Evolutionary conservation across 2,797 vertebrate species (phyloP), one percentile per base, ranked within the genome.

Genomic region (Streptopelia turtur): DNA sequence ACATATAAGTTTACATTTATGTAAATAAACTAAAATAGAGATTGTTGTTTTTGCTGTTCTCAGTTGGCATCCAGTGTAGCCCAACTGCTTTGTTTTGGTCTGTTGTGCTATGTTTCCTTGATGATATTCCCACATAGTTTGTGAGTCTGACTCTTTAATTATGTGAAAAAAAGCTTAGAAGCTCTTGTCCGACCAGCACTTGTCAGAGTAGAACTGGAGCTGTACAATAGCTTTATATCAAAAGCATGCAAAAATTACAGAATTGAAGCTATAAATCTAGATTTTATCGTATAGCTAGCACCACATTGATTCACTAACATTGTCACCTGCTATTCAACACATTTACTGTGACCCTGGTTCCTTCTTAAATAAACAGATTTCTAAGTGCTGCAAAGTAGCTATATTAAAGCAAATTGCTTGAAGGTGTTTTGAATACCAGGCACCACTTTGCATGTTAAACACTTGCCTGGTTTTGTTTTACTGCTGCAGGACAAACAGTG

Each of bases 361-460:
- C 63, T 76, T 81, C 74, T 83, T 52, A 28, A 13, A n/a, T 31
- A 63, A 81, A 52, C 50, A 16, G 24, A 59, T 81, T 39, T 27
- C 13, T 9, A 45, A 88, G 47, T 11, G 59, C 81, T 92, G 50
- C 66, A 28, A 14, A 83, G 83, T 47, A 72, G 74, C 69, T 70
- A 5, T 64, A 4, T 72, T 82, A 43, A 47, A 64, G n/a, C 56
- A 78, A 33, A 9, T 78, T 55, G 61, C 74, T 92, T 52, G 86
- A 53, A 95, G 90, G 83, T 74, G 37, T 70, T 90, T 22, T 25
- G 66, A 68, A 81, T 92, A 63, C 92, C 50, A 82, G 81, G 81
- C 78, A 64, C 35, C 74, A 78, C 78, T 88, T 83, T 95, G 95
- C 94, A 94, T 95, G 28, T 66, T 95, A 95, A 95, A 33, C 45